These are phyloP conservation scores for Rhadinocentrus ornatus DNA, from an alignment of 2,797 vertebrate genomes.

Conservation along the genomic window DNA sequence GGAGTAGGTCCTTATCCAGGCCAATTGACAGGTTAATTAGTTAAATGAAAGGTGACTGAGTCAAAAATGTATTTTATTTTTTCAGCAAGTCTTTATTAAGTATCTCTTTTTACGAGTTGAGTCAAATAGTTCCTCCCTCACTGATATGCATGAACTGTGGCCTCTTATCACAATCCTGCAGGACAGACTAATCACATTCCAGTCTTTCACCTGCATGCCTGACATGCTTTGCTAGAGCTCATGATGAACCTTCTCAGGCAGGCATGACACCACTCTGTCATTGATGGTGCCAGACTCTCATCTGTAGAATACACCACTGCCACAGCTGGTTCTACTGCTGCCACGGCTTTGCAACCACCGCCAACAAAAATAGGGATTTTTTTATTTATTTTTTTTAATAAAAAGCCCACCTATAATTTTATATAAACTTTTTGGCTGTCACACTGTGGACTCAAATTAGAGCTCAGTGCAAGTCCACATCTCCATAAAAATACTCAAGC, in stretches of 20 bases:
- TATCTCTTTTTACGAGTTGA: constrained; percentile 64
- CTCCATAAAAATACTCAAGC: neutral
- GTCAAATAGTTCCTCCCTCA: constrained; percentile 54
- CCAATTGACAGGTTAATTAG: constrained; percentile 49
- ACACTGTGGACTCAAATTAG: constrained; percentile 16
- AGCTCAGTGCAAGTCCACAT: neutral
- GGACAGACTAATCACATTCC: constrained; percentile 85
- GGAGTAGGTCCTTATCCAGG: neutral
- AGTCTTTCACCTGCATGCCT: constrained; percentile 84
- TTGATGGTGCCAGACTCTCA: constrained; percentile 63
- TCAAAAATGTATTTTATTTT: constrained; percentile 26
- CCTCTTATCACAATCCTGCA: constrained; percentile 84
- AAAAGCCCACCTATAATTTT: neutral
- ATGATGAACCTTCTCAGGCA: constrained; percentile 78
- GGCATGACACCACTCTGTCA: constrained; percentile 79
- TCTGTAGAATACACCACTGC: constrained; percentile 41
- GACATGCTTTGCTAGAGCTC: constrained; percentile 81
- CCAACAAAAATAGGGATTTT: constrained; percentile 7
- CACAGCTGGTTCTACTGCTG: constrained; percentile 30
- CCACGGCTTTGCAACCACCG: neutral
- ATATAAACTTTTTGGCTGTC: constrained; percentile 22
- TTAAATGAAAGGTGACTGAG: constrained; percentile 34
- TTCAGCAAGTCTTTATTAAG: constrained; percentile 65
- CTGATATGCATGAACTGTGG: constrained; percentile 80
- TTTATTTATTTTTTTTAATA: neutral